Conservation (phyloP, 64 coral and sea anemone genomes). For the Orbicella faveolata region DNA sequence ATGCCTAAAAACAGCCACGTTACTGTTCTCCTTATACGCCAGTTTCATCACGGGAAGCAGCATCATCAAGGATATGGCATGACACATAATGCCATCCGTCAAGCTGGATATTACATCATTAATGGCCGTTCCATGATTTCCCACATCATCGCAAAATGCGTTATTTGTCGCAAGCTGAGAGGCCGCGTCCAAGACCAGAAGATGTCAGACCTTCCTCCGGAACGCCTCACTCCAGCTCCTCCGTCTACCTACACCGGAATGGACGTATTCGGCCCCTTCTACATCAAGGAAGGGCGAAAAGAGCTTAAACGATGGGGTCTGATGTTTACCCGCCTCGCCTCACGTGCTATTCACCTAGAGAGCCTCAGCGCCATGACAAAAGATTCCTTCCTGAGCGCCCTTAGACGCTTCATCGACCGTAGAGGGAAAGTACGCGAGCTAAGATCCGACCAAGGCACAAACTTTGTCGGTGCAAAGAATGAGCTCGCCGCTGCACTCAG, state of each 20-base stretch:
- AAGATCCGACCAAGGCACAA: conserved; percentile 41
- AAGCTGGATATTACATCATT: conserved; percentile 55
- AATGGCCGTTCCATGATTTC: conserved; percentile 34
- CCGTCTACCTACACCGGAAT: conserved; percentile 44
- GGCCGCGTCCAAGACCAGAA: conserved; percentile 55
- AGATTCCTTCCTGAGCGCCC: conserved; percentile 38
- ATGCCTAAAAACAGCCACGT: conserved; percentile 47
- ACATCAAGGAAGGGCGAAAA: conserved; percentile 42
- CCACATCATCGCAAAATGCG: conserved; percentile 50
- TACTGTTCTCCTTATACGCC: conserved; percentile 22
- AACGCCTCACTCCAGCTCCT: conserved; percentile 38
- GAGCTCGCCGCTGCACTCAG: not conserved
- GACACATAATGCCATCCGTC: conserved; percentile 58
- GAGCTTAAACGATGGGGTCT: conserved; percentile 57
- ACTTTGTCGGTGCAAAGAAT: conserved; percentile 52
- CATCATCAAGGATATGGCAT: conserved; percentile 59
- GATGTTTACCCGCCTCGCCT: conserved; percentile 44
- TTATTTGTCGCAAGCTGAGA: conserved; percentile 45
- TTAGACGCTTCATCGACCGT: conserved; percentile 45
- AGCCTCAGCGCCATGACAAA: conserved; percentile 22
- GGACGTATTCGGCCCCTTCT: conserved; percentile 47
- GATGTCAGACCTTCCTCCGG: conserved; percentile 58
- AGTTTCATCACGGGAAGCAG: conserved; percentile 59
- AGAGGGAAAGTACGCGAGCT: conserved; percentile 59
- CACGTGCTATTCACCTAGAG: conserved; percentile 35